phyloP scores from a whole-genome alignment of 2,797 vertebrate species.

The Loriculus beryllinus region DNA sequence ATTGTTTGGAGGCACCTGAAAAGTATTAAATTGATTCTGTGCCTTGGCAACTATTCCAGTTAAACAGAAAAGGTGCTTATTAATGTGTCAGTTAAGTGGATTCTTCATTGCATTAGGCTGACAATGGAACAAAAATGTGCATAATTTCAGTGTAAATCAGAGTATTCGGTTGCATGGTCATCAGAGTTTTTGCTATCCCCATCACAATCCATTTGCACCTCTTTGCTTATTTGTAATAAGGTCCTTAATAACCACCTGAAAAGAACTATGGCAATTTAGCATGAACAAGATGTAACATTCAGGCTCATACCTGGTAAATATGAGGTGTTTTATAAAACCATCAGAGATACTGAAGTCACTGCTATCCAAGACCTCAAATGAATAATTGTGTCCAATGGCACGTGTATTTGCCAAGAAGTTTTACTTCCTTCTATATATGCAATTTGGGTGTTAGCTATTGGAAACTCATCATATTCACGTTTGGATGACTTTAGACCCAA shows the following conservation, averaged over 20 bases:
- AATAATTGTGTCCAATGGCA: not conserved
- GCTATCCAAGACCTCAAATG: not conserved
- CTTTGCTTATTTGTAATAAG: not conserved
- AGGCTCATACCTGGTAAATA: not conserved
- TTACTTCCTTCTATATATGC: not conserved
- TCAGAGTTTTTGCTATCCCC: not conserved
- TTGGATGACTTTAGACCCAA: not conserved
- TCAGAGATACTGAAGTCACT: not conserved
- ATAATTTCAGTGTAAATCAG: not conserved
- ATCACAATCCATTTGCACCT: not conserved
- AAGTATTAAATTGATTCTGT: not conserved
- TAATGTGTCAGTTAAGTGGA: not conserved
- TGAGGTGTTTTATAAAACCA: not conserved
- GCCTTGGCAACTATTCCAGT: conserved; percentile 44
- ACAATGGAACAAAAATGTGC: not conserved
- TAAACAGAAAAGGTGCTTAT: conserved; percentile 25
- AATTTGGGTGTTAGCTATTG: not conserved
- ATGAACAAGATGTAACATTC: not conserved
- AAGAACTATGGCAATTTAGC: not conserved
- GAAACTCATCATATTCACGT: not conserved
- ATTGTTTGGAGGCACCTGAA: conserved; percentile 30
- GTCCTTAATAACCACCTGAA: not conserved
- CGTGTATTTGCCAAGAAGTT: not conserved
- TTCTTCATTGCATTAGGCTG: not conserved
- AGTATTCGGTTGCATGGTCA: not conserved